Percentiles rank a stretch among this genome's conserved stretches.
phyloP scores from a whole-genome alignment of 2,888 invertebrate genomes.

The Linnaemya vulpina region DNA sequence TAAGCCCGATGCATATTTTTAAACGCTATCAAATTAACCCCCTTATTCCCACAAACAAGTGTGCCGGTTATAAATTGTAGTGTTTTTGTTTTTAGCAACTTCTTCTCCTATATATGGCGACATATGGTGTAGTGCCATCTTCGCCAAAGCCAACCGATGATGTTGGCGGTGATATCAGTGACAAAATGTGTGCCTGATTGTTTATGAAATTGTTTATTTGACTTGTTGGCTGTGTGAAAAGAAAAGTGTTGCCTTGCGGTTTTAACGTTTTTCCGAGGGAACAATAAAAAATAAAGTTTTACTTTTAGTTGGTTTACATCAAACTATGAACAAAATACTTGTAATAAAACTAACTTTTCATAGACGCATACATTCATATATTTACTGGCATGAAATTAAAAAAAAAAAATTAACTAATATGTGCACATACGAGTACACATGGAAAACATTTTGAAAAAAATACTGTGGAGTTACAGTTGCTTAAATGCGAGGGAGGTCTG shows the following conservation, averaged over 20 bases:
- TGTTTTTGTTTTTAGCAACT: slow-evolving; percentile 25
- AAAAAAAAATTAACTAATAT: slow-evolving; percentile 28
- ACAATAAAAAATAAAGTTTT: slow-evolving; percentile 54
- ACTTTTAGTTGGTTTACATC: slow-evolving; percentile 49
- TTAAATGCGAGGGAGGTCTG: background rate
- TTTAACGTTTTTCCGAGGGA: slow-evolving; percentile 53
- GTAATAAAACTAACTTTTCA: slow-evolving; percentile 44
- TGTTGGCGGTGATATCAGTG: slow-evolving; percentile 53
- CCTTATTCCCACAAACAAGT: background rate
- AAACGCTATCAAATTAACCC: background rate
- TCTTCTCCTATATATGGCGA: slow-evolving; percentile 63
- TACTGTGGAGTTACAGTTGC: slow-evolving; percentile 1
- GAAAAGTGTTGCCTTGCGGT: slow-evolving; percentile 70
- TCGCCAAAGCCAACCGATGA: slow-evolving; percentile 29
- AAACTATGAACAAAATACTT: slow-evolving; percentile 29
- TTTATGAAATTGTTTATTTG: slow-evolving; percentile 67
- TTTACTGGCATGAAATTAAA: slow-evolving; percentile 5
- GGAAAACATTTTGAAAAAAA: background rate
- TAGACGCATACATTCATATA: slow-evolving; percentile 6
- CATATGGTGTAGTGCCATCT: slow-evolving; percentile 38
- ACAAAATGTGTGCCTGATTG: slow-evolving; percentile 60
- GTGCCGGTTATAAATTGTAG: slow-evolving; percentile 39
- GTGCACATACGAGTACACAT: background rate
- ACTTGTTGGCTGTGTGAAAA: slow-evolving; percentile 66
- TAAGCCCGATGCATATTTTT: too few species aligned